Base-by-base conservation (phyloP, 2,888 invertebrate genomes). In the Abrostola triplasia region DNA sequence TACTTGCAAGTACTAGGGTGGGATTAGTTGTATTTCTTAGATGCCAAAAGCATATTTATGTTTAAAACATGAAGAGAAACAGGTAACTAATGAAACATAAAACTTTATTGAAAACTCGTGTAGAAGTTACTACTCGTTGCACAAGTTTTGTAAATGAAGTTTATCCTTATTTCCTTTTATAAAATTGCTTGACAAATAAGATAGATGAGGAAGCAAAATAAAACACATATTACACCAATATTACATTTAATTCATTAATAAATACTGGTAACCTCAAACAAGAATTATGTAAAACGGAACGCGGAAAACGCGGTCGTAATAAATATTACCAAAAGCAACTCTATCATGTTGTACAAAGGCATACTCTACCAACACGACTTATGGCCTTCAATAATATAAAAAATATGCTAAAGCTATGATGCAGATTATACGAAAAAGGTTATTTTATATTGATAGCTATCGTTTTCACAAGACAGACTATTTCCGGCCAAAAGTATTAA, bases 401-500 rank as follows among this genome's bases (percentile, higher is more conserved):
- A 86, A 84, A 88, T 83, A 84, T 85, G 79, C 81, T 79, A 73
- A 80, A 83, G 71, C 83, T 85, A 80, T 82, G 86, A 84, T 84
- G 85, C 83, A 87, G 85, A 83, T 73, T 84, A 87, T 79, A 85
- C 84, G 76, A 84, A 83, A 83, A 88, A 88, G 88, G 90, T 89
- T 90, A 90, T 88, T 86, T 86, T 82, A 83, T 82, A 81, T 80
- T 84, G 81, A 80, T 78, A 75, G 69, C 67, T 77, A 72, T 67
- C 53, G 63, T 57, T 77, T 70, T 59, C 62, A 50, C 61, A 71
- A 76, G 78, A 77, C 75, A 64, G 68, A 70, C 48, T 44, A 79
- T 81, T 84, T 82, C 74, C 73, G 76, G 63, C 55, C 42, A 54
- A 64, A 68, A 71, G 55, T 70, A 64, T 52, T 54, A 70, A 65